A percentile compares a stretch with the other conserved stretches of the same genome.
phyloP scores from a whole-genome alignment of 2,888 invertebrate species.

The Pogonocherus hispidulus region DNA sequence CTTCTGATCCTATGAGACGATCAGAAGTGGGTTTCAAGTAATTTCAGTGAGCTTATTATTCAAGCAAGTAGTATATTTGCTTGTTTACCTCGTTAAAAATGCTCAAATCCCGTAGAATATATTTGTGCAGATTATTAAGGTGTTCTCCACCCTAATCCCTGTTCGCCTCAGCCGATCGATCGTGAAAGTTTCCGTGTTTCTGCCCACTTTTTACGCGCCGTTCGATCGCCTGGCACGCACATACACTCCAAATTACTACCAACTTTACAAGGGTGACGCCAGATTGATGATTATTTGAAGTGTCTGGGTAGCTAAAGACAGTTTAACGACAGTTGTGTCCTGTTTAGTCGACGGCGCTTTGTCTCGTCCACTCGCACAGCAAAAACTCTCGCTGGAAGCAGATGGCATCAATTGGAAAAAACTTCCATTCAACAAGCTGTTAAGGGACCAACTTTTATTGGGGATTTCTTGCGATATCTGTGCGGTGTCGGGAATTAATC shows the following conservation, averaged over 20 bases:
- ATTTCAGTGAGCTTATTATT: no score
- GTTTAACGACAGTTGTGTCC: conserved; percentile 39
- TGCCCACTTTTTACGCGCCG: not conserved
- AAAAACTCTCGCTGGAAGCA: conserved; percentile 34
- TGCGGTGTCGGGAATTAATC: conserved; percentile 36
- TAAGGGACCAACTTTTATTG: conserved; percentile 43
- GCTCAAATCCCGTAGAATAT: no score
- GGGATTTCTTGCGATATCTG: conserved; percentile 40
- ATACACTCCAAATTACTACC: conserved; percentile 11
- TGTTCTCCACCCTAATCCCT: no score
- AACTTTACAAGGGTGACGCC: conserved; percentile 34
- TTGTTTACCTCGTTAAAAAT: no score
- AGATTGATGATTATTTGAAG: conserved; percentile 43
- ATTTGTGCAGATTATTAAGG: no score
- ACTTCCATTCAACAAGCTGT: conserved; percentile 47
- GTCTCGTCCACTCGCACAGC: conserved; percentile 30
- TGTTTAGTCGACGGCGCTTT: conserved; percentile 37
- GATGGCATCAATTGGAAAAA: conserved; percentile 42
- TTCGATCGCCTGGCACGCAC: not conserved
- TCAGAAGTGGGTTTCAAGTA: no score
- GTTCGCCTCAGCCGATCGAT: not conserved
- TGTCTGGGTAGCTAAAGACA: conserved; percentile 37
- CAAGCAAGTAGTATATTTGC: no score
- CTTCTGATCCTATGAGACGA: no score
- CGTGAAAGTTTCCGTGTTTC: not conserved